Evolutionary conservation across 1,140 invertebrate genomes (phyloP), one percentile per base, ranked within the genome.

Genomic region (Anthonomus grandis): DNA sequence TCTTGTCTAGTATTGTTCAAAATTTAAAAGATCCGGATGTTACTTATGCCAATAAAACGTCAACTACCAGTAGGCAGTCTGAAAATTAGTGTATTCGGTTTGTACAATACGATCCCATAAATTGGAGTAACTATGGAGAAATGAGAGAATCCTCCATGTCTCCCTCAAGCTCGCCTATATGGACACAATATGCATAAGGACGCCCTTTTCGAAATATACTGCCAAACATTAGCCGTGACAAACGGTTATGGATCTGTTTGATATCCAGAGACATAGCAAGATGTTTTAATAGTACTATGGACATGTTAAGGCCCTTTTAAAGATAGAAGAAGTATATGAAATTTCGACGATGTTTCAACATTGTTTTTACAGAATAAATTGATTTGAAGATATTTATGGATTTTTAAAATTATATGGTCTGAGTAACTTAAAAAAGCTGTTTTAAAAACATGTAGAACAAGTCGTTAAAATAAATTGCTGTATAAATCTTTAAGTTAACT

Each of bases 181-280:
- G 64, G 52, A 62, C 50, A 60, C 53, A 24, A 57, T 57, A 57
- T 52, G 38, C 39, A 58, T 56, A 56, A 56, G 53, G 34, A 58
- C 59, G 46, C 53, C 59, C 63, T 63, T 56, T 53, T 57, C 27
- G 44, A 56, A 56, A 56, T 56, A 56, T 56, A 56, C 60, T 42
- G 44, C 51, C 52, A 53, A 58, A 65, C 68, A 71, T 71, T 71
- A 71, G 59, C 62, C 55, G 65, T 72, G 67, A 72, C 61, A 69
- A 68, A 72, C 70, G 65, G 63, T 70, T 70, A 71, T 72, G 68
- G 61, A 65, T 69, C 70, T 72, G 70, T 68, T 72, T 72, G 68
- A 65, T 67, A 70, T 72, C 70, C 70, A 72, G 66, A 60, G 57
- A 59, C 64, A 67, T 66, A 66, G 66, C 65, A 67, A 68, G 70